phyloP scores from a whole-genome alignment of 23 tunicate species.

The Aplidium turbinatum region DNA sequence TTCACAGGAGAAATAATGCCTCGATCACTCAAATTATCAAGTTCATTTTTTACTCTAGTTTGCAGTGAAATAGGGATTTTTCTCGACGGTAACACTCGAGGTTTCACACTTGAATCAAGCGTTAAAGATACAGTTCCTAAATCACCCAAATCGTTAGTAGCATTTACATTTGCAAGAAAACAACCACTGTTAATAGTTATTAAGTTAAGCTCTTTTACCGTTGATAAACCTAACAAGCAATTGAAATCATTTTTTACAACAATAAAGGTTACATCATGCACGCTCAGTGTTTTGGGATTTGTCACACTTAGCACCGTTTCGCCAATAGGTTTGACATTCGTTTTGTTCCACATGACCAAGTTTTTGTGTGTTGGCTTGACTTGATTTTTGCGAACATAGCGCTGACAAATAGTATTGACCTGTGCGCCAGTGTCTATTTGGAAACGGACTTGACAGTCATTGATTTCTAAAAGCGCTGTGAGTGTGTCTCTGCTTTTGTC shows the following conservation, averaged over 20 bases:
- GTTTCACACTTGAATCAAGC: conserved; percentile 9
- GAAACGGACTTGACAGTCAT: conserved; percentile 17
- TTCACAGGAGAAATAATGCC: conserved; percentile 3
- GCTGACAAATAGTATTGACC: conserved; percentile 29
- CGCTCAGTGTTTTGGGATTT: neutral
- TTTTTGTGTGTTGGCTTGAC: neutral
- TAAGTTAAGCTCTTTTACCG: conserved; percentile 9
- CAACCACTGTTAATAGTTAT: conserved; percentile 6
- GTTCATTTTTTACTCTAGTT: conserved; percentile 9
- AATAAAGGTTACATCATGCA: neutral
- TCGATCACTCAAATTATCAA: neutral
- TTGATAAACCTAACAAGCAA: conserved; percentile 10
- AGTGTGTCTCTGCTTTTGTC: neutral
- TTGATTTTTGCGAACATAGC: conserved; percentile 24
- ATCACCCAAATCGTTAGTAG: conserved; percentile 5
- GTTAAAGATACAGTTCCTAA: conserved; percentile 7
- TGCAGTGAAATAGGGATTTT: conserved; percentile 17
- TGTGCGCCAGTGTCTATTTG: conserved; percentile 30
- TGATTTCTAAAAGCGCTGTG: conserved; percentile 17
- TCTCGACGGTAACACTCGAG: conserved; percentile 3
- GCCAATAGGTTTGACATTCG: conserved; percentile 26
- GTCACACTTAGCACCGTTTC: conserved; percentile 4
- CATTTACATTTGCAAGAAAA: conserved; percentile 5
- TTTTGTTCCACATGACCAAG: conserved; percentile 30
- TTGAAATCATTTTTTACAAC: conserved; percentile 27